A percentile compares a stretch with the other conserved stretches of the same genome.
Conservation (phyloP, 2,113 vertebrate genomes). For the Triplophysa tibetana region DNA sequence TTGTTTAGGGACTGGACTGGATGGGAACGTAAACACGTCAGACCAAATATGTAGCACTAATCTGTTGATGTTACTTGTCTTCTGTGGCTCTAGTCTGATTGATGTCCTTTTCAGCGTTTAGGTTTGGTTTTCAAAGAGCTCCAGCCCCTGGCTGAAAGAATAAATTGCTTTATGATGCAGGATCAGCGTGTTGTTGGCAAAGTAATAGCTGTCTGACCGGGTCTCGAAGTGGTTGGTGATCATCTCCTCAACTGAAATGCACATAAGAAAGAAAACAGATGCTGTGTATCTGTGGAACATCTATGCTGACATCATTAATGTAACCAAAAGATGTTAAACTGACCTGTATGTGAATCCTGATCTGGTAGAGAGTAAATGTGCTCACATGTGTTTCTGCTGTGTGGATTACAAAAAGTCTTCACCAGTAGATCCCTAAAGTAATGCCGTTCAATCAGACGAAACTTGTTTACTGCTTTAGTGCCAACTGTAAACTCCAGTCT, state of each 20-base stretch:
- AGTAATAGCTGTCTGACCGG: conserved; percentile 72
- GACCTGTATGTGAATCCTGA: conserved; percentile 63
- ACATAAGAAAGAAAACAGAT: neutral
- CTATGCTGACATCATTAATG: too few species aligned
- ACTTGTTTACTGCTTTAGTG: conserved; percentile 61
- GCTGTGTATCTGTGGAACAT: neutral
- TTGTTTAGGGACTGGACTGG: too few species aligned
- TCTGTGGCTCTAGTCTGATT: neutral
- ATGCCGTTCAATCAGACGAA: conserved; percentile 71
- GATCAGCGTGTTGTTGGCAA: conserved; percentile 68
- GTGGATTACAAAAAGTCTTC: conserved; percentile 71
- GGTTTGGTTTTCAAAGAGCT: neutral
- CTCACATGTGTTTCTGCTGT: conserved; percentile 73
- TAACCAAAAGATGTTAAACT: neutral
- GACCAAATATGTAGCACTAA: conserved; percentile 9
- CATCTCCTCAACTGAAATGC: conserved; percentile 68
- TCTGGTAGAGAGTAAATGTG: conserved; percentile 72
- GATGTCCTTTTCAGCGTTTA: neutral
- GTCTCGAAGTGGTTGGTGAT: conserved; percentile 64
- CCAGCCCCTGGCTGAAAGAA: conserved; percentile 54
- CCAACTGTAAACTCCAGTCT: conserved; percentile 73
- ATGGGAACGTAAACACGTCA: neutral
- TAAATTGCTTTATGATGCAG: conserved; percentile 74
- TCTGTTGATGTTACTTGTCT: neutral
- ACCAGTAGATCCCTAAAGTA: conserved; percentile 67